Evolutionary conservation across 2,797 vertebrate genomes (phyloP).

Genomic region (Graptemys geographica): DNA sequence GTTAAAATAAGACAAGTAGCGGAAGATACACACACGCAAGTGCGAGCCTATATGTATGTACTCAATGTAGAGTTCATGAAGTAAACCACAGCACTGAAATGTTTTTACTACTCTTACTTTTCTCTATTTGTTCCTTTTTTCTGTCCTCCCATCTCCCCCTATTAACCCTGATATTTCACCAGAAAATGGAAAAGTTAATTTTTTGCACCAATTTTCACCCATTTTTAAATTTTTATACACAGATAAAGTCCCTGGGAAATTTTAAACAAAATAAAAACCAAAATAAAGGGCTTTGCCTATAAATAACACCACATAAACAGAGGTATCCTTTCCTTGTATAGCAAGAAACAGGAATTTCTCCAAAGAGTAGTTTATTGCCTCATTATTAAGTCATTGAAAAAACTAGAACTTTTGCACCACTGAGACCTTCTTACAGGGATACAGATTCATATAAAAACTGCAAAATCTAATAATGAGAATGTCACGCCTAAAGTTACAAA

Average conservation of each 20-base stretch:
- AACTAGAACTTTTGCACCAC: neutral
- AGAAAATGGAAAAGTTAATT: neutral
- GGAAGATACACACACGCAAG: neutral
- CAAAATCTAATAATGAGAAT: neutral
- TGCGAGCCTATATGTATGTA: neutral
- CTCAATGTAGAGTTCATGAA: neutral
- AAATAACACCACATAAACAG: too few species aligned
- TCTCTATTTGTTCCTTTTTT: neutral
- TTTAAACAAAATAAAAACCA: too few species aligned
- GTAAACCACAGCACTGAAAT: neutral
- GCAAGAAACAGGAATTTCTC: neutral
- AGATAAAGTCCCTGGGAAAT: neutral
- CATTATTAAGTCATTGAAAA: neutral
- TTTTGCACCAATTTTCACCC: neutral
- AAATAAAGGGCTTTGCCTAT: too few species aligned
- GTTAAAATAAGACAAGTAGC: neutral
- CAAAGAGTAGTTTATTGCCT: neutral
- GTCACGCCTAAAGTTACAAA: neutral
- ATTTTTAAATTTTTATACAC: neutral
- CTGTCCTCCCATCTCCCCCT: neutral
- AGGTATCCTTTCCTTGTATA: too few species aligned
- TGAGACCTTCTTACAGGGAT: neutral
- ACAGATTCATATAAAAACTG: neutral
- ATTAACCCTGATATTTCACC: neutral
- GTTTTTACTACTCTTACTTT: neutral